A percentile compares a stretch with the other conserved stretches of the same genome.
Conservation (phyloP, 2,113 vertebrate genomes). For the Equus quagga region DNA sequence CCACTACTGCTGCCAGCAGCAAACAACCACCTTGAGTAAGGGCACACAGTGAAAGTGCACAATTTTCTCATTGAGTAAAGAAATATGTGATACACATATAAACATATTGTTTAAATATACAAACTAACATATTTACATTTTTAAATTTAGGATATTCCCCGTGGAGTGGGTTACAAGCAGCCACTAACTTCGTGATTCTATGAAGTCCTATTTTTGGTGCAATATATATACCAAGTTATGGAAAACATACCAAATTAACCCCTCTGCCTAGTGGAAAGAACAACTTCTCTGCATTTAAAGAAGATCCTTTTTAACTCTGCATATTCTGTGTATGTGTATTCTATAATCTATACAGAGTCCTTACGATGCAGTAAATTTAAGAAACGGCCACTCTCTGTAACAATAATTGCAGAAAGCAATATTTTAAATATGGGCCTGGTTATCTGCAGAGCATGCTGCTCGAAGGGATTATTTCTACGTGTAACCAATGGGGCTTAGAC, state of each 20-base stretch:
- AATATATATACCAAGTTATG: background rate
- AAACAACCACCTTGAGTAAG: background rate
- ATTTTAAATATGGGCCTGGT: background rate
- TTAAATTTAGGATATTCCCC: background rate
- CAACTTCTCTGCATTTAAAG: background rate
- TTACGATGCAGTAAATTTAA: background rate
- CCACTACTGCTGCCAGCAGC: too few species aligned
- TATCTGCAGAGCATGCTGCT: background rate
- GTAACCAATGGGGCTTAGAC: too few species aligned
- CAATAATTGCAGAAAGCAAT: background rate
- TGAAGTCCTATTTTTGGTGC: background rate
- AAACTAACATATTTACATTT: background rate
- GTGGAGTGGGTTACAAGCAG: background rate
- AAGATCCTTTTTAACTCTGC: background rate
- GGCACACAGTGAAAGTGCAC: fast-evolving
- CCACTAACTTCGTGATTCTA: background rate
- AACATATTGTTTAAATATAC: background rate
- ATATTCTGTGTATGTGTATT: background rate
- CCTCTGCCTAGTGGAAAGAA: background rate
- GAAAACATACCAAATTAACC: background rate
- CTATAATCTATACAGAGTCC: background rate
- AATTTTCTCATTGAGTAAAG: background rate
- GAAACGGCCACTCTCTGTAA: background rate
- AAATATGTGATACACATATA: background rate
- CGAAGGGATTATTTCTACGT: background rate